Evolutionary conservation across 2,888 invertebrate genomes (phyloP), one percentile per base, ranked within the genome.

Genomic region (Lomographa bimaculata): DNA sequence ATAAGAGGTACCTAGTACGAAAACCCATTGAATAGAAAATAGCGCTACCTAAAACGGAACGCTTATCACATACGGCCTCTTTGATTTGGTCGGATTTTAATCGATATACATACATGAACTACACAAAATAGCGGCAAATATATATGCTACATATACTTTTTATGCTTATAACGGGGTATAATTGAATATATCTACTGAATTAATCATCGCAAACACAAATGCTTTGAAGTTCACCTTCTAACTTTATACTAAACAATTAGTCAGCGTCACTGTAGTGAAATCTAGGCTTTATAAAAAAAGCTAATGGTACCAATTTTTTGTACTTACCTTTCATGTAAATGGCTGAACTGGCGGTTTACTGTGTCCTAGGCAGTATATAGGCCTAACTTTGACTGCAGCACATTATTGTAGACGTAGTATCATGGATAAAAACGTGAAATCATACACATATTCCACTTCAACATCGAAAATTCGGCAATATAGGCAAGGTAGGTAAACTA

Each of bases 301-400:
- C 68, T 68, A 62, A 64, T 73, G 66, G 79, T 77, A 79, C 75
- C 66, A 78, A 78, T 86, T 89, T 89, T 89, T 89, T 89, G 80
- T 81, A 81, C 87, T 87, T 78, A 82, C 87, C 86, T 82, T 83
- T 87, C 87, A 86, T 89, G 87, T 89, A 89, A 89, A 87, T 89
- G 87, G 87, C 83, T 86, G 86, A 83, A 76, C 64, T 61, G 66
- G 66, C 68, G 71, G 74, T 81, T 68, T 65, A 64, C 50, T 51
- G 57, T 60, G 65, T 64, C 58, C 55, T 68, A 63, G 50, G 50
- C 49, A 49, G 57, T 36, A 53, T 67, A 57, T 49, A 49, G 46
- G 61, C 56, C 71, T 66, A 83, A 70, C 67, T 74, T 58, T 58
- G 62, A 68, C 70, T 70, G 62, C 60, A 62, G 65, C 62, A 77